These are phyloP conservation scores for Trichonephila clavata DNA, from an alignment of 1,140 invertebrate genomes.

Conservation along the genomic window DNA sequence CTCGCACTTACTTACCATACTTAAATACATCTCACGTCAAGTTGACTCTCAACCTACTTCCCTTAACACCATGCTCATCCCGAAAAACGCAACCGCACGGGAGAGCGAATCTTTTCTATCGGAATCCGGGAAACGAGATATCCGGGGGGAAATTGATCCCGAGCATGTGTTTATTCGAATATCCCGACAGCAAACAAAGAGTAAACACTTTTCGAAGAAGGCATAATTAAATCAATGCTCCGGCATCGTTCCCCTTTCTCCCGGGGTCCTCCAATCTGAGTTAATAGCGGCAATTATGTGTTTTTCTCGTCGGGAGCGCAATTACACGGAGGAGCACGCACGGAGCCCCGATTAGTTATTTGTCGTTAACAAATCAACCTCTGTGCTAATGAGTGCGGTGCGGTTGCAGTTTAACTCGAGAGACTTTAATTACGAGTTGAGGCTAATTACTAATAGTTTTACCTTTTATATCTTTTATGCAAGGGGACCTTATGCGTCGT, in stretches of 20 bases:
- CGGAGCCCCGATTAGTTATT: conserved; percentile 6
- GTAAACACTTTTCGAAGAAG: conserved; percentile 16
- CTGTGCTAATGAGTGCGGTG: conserved; percentile 9
- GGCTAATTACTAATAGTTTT: conserved; percentile 15
- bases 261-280: background rate
- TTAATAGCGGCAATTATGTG: conserved; percentile 31
- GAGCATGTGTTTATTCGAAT: background rate
- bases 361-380: conserved; percentile 30
- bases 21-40: no score
- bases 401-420: background rate
- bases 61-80: no score
- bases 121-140: background rate
- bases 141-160: background rate
- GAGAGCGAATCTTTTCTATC: background rate
- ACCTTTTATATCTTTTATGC: background rate
- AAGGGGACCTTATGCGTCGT: background rate
- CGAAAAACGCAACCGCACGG: no score
- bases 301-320: conserved; percentile 14
- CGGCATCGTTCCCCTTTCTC: background rate
- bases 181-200: background rate
- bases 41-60: no score
- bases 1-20: no score
- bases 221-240: conserved; percentile 3
- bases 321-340: background rate
- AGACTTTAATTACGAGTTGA: conserved; percentile 18